Evolutionary conservation across 2,888 invertebrate species (phyloP).

Genomic region (Elysia crispata): DNA sequence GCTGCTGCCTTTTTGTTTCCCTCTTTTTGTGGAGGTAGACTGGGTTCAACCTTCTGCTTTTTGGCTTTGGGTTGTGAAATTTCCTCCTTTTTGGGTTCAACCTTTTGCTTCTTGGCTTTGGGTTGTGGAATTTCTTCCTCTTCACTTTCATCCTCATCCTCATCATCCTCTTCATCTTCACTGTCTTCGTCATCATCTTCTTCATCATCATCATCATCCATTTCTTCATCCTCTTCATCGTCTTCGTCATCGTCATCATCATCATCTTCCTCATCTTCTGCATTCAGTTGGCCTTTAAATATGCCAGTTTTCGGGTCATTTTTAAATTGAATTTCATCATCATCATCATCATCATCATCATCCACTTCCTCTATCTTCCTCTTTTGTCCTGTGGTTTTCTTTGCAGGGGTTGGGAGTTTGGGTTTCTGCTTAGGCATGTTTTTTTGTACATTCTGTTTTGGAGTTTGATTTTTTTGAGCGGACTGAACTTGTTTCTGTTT

Average conservation of each 20-base stretch:
- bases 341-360: not conserved
- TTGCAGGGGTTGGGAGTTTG: not conserved
- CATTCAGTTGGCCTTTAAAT: not conserved
- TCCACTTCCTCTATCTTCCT: not conserved
- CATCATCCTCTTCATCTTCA: conserved; percentile 5
- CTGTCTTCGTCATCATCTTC: not conserved
- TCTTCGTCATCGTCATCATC: not conserved
- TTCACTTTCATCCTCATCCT: conserved; percentile 14
- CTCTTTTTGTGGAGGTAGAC: not conserved
- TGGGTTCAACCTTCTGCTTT: not conserved
- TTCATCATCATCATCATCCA: not conserved
- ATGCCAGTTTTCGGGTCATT: not conserved
- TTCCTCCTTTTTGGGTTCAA: not conserved
- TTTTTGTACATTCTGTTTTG: conserved; percentile 1
- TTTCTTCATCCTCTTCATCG: conserved; percentile 14
- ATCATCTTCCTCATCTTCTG: conserved; percentile 9
- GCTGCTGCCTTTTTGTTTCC: not conserved
- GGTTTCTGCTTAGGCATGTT: not conserved
- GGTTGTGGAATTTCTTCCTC: not conserved
- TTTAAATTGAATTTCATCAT: not conserved
- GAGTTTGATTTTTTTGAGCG: not conserved
- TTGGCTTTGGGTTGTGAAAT: not conserved
- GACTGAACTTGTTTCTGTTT: conserved; percentile 14
- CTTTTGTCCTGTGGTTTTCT: not conserved
- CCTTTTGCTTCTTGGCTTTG: not conserved